Evolutionary conservation across 1,140 invertebrate genomes (phyloP), one percentile per base, ranked within the genome.

Genomic region (Achroia grisella): DNA sequence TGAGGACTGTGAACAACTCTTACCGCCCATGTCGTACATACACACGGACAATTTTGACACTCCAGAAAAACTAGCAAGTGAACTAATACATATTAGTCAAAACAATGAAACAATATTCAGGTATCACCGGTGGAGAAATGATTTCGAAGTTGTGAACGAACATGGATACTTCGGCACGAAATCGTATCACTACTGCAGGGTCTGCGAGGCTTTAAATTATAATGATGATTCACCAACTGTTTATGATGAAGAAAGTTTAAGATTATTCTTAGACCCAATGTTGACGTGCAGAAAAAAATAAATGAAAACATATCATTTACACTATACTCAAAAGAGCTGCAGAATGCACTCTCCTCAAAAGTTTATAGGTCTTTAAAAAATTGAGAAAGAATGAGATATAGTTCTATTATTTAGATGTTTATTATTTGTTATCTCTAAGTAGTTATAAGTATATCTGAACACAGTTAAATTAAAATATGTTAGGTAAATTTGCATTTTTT

Each of bases 111-210:
- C 32, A 14, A 30, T 77, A 37, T 56, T 69, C 1, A 48, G 86
- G 14, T 94, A 89, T 63, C 93, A 94, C 54, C 49, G 79, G 40
- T 95, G 94, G 93, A 90, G 92, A 62, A 82, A 67, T 11, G 64
- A 87, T 11, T 93, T 90, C 29, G 72, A 87, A 46, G 87, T 93
- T 35, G 56, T 91, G 4, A 93, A 93, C 72, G 90, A 92, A 57
- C 91, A 92, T 58, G 91, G 90, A 0, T 92, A 91, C 55, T 91
- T 91, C 55, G 83, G 88, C 1, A 87, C 86, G 1, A 53, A 59
- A 0, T 93, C 91, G 0, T 87, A 87, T 44, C 94, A 95, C 71
- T 93, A 93, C 76, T 96, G 94, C 65, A 87, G 94, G 32, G 69
- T 95, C 13, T 96, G 94, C 67, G 90, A 94, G 55, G 89, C 92